Evolutionary conservation across 2,113 vertebrate genomes (phyloP), one percentile per base, ranked within the genome.

Genomic region (Rhinogobius similis): DNA sequence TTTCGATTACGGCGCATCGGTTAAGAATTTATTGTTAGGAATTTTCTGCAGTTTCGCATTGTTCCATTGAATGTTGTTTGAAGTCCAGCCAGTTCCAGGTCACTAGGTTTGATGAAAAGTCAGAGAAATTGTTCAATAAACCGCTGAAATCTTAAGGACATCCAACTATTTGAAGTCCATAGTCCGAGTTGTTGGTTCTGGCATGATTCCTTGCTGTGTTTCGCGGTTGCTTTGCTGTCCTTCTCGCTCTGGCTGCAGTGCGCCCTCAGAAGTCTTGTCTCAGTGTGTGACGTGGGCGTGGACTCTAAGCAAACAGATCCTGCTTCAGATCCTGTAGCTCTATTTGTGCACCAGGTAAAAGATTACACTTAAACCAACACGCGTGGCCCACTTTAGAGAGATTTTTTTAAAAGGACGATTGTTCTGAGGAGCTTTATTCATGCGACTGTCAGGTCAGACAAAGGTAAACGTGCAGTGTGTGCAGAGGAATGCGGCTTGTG

Each of bases 271-370:
- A n/a, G 58, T 61, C 3, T 12, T 10, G 8, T 11, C 27, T 36
- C 6, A 32, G 55, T 58, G 26, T 58, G 55, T 29, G 29, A 61
- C 21, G 16, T 61, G 58, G 58, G 58, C 1, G 58, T 61, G 58
- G n/a, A 20, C 58, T 8, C 20, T 38, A n/a, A 36, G 58, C 58
- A 36, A 61, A 38, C 58, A 61, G 58, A 61, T 61, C 58, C 58
- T 61, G 58, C 18, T 61, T 5, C 29, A 36, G 29, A 61, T 61
- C 58, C 58, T 61, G 32, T 12, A 12, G 6, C 9, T 26, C 12
- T 26, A 12, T 20, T 38, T 20, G 9, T 16, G n/a, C 7, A 32
- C 7, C 32, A 12, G 27, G 3, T 10, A 1, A n/a, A 20, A 61
- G 1, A 18, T 20, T 4, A 23, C n/a, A n/a, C n/a, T 36, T 36